Evolutionary conservation across 1,140 invertebrate genomes (phyloP).

Genomic region (Brachionus manjavacas): DNA sequence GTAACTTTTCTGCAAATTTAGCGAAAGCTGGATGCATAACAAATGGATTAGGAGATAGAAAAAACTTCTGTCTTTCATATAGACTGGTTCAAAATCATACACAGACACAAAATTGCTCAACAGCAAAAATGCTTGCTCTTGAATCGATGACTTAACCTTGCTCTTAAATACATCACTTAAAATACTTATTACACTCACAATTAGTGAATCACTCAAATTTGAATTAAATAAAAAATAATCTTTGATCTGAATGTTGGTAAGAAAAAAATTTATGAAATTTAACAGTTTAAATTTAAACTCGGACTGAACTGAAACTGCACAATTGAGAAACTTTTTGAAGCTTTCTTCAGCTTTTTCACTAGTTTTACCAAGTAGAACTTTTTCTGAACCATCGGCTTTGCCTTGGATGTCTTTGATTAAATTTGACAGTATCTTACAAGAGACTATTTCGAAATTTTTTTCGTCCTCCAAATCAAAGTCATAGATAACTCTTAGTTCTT

Average conservation of each 20-base stretch:
- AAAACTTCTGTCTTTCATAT: conserved; percentile 15
- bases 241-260: not conserved
- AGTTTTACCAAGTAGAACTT: not conserved
- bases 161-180: conserved; percentile 26
- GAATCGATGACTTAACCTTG: not conserved
- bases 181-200: not conserved
- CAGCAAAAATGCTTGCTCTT: conserved; percentile 15
- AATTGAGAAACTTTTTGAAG: not conserved
- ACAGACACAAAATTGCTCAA: not conserved
- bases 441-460: not conserved
- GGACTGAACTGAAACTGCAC: not conserved
- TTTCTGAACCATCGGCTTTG: not conserved
- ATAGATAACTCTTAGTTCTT: not conserved
- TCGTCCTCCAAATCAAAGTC: not conserved
- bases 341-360: not conserved
- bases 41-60: conserved; percentile 38
- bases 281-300: conserved; percentile 38
- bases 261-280: conserved; percentile 36
- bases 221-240: not conserved
- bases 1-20: not conserved
- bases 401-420: not conserved
- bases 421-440: conserved; percentile 19
- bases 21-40: conserved; percentile 1
- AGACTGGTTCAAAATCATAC: conserved; percentile 38
- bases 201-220: not conserved